These are phyloP conservation scores for Hemicrepidius hirtus DNA, from an alignment of 2,888 invertebrate species.

Conservation along the genomic window DNA sequence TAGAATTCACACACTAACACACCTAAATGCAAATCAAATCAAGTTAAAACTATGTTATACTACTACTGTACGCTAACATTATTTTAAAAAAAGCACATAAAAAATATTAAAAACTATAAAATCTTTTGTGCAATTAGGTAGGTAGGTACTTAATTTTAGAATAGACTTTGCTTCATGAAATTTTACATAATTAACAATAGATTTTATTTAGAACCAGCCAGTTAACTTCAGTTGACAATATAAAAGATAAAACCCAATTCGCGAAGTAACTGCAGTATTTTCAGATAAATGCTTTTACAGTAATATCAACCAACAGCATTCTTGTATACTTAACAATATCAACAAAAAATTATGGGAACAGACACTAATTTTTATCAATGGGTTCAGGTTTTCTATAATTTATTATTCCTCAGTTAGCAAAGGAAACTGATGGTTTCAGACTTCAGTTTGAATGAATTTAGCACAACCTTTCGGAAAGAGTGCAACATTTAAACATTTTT, in stretches of 20 bases:
- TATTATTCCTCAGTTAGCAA: too few relatives aligned
- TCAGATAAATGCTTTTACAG: background rate
- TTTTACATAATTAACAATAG: background rate
- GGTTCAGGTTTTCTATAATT: too few relatives aligned
- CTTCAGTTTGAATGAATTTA: background rate
- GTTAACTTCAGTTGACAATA: background rate
- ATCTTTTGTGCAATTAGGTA: background rate
- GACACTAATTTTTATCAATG: too few relatives aligned
- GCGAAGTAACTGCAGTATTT: background rate
- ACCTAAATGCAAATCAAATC: conserved; percentile 30
- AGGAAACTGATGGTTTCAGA: background rate
- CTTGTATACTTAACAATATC: too few relatives aligned
- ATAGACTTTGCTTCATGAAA: background rate
- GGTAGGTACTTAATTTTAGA: background rate
- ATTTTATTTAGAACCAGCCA: conserved; percentile 32
- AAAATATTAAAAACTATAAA: background rate
- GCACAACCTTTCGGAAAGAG: background rate
- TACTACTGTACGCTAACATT: background rate
- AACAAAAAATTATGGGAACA: too few relatives aligned
- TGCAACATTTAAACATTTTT: background rate
- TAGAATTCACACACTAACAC: conserved; percentile 44
- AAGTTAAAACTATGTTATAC: conserved; percentile 4
- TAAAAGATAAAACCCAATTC: too few relatives aligned
- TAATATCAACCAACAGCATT: too few relatives aligned
- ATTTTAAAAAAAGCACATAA: background rate